Conservation (phyloP, 2,797 vertebrate species). For the Sparidentex hasta region DNA sequence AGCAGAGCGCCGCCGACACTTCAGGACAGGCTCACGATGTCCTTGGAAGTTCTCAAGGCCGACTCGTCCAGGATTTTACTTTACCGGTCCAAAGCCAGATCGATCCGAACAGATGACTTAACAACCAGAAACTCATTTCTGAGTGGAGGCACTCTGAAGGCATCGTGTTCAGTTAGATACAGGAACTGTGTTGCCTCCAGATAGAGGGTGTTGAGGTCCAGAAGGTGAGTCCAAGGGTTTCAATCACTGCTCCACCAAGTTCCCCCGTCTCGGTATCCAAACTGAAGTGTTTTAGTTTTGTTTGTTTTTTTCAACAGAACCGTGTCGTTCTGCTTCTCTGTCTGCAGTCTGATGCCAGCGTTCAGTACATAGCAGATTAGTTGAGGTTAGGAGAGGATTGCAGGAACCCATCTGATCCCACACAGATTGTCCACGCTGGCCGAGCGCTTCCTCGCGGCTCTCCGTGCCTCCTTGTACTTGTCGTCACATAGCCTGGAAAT, state of each 20-base stretch:
- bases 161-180: conserved; percentile 38
- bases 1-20: neutral
- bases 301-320: neutral
- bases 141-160: conserved; percentile 85
- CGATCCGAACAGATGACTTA: neutral
- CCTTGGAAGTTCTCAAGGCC: neutral
- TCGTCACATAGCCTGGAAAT: conserved; percentile 96
- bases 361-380: conserved; percentile 3
- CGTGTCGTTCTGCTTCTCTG: neutral
- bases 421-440: conserved; percentile 95
- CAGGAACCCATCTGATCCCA: conserved; percentile 92
- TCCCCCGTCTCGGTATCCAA: neutral
- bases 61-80: conserved; percentile 3
- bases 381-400: conserved; percentile 92
- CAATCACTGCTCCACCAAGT: neutral
- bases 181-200: neutral
- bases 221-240: neutral
- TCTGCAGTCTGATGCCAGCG: conserved; percentile 46
- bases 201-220: neutral
- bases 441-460: conserved; percentile 90
- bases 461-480: conserved; percentile 93
- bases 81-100: neutral
- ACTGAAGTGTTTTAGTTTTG: neutral
- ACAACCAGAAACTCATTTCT: conserved; percentile 1
- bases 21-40: conserved; percentile 5